Evolutionary conservation across 2,113 vertebrate species (phyloP).

Genomic region (Ginglymostoma cirratum): DNA sequence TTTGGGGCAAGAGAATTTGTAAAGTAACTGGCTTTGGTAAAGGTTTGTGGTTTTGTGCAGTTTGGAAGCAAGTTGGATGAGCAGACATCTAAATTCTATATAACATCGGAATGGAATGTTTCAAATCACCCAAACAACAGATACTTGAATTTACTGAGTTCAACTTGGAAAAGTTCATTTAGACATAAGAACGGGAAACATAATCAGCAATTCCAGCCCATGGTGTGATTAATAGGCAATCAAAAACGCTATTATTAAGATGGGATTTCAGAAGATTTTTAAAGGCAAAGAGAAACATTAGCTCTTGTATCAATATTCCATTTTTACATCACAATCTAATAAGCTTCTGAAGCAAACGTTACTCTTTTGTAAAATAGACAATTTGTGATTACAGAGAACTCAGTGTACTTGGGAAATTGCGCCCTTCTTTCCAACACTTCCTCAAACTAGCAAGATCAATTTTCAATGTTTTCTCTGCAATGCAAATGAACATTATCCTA

Average conservation of each 20-base stretch:
- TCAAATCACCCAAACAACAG: not conserved
- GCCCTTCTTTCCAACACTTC: too few relatives aligned
- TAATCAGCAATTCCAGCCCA: not conserved
- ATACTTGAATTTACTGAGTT: not conserved
- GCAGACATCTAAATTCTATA: not conserved
- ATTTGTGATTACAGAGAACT: too few relatives aligned
- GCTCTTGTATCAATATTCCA: too few relatives aligned
- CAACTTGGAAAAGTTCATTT: not conserved
- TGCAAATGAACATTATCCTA: too few relatives aligned
- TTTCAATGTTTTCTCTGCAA: too few relatives aligned
- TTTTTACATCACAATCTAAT: too few relatives aligned
- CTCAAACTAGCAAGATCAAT: too few relatives aligned
- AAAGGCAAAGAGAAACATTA: not conserved
- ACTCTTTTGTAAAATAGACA: too few relatives aligned
- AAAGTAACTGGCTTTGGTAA: not conserved
- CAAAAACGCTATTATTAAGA: not conserved
- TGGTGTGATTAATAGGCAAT: not conserved
- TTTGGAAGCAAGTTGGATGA: not conserved
- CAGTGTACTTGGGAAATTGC: too few relatives aligned
- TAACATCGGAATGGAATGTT: not conserved
- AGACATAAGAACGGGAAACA: not conserved
- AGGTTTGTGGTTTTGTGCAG: not conserved
- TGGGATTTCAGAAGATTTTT: not conserved
- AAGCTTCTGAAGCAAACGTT: too few relatives aligned
- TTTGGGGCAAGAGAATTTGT: not conserved